Base-by-base conservation (phyloP, 2,113 vertebrate species). In the Ophiodon elongatus region DNA sequence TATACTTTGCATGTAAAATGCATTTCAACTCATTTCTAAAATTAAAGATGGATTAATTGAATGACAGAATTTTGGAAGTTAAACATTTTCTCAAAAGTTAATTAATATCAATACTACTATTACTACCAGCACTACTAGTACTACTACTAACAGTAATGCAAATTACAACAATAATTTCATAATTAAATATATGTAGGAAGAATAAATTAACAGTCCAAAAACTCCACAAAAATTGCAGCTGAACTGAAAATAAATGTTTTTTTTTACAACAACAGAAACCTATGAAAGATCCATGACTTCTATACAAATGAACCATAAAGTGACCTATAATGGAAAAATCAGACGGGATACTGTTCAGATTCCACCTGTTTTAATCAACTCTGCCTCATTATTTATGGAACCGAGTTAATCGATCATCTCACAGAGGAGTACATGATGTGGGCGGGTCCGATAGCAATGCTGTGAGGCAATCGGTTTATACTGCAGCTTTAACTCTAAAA, bases 251-350 rank as follows among this genome's bases (percentile, higher is more conserved):
- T 23, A 31, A 17, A 13, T 37, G 37, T 33, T 33, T 35, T 43
- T 66, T 41, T 21, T 15, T 9, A 33, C 41, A 21, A 21, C 35
- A 43, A 13, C 15, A 17, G 31, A 54, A 37, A 27, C 6, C 6
- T 37, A 13, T 10, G 27, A 1, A 71, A 37, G 52, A 41, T 11
- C 21, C 33, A 19, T 63, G 13, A 37, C 43, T 37, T 39, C 50
- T 37, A 11, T 60, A 27, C 17, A 56, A 35, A 14, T 43, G 47
- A 79, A 57, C 15, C 31, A 41, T 52, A 17, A 59, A 14, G 50
- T 59, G 39, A 85, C 21, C 43, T 45, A 41, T 11, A 39, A 71
- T 56, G 0, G n/a, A 47, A 71, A 62, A 72, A 62, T 13, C 41
- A 43, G 0, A 60, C 29, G 47, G 54, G 33, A 39, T 6, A 54